Conservation (phyloP, 2,888 invertebrate species). For the Bursaphelenchus okinawaensis region DNA sequence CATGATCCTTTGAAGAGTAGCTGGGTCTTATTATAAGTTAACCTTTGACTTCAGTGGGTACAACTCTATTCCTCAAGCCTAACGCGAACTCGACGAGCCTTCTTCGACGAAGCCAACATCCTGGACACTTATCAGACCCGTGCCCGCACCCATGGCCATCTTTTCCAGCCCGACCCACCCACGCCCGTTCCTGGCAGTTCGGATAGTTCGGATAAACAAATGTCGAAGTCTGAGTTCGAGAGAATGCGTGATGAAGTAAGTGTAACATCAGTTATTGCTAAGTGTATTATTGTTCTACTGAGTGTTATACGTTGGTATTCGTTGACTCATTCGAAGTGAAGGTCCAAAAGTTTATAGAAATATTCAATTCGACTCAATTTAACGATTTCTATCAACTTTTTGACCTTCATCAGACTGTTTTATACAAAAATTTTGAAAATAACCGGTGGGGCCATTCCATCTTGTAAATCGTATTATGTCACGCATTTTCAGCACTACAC, state of each 20-base stretch:
- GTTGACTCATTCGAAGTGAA: too few species aligned
- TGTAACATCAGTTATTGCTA: too few species aligned
- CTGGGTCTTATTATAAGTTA: not conserved
- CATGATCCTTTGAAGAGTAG: too few species aligned
- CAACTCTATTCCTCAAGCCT: slow-evolving; percentile 33
- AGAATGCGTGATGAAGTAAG: slow-evolving; percentile 5
- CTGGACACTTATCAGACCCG: slow-evolving; percentile 50
- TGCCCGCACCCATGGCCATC: slow-evolving; percentile 43
- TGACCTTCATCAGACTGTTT: not conserved
- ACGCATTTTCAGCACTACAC: slow-evolving; percentile 1
- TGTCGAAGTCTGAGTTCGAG: slow-evolving; percentile 7
- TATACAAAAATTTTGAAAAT: not conserved
- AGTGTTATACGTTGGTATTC: too few species aligned
- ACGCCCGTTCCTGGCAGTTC: slow-evolving; percentile 28
- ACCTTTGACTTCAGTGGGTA: slow-evolving; percentile 32
- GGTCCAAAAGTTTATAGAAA: too few species aligned
- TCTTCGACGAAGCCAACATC: slow-evolving; percentile 49
- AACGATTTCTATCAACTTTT: too few species aligned
- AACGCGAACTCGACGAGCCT: slow-evolving; percentile 37
- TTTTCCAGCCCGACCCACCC: slow-evolving; percentile 37
- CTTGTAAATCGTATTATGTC: too few species aligned
- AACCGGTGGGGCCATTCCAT: too few species aligned
- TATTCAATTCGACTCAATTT: too few species aligned
- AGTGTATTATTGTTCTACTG: too few species aligned
- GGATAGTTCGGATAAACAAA: not conserved